Base-by-base conservation (phyloP, 2,888 invertebrate species). In the Andrena fulva region DNA sequence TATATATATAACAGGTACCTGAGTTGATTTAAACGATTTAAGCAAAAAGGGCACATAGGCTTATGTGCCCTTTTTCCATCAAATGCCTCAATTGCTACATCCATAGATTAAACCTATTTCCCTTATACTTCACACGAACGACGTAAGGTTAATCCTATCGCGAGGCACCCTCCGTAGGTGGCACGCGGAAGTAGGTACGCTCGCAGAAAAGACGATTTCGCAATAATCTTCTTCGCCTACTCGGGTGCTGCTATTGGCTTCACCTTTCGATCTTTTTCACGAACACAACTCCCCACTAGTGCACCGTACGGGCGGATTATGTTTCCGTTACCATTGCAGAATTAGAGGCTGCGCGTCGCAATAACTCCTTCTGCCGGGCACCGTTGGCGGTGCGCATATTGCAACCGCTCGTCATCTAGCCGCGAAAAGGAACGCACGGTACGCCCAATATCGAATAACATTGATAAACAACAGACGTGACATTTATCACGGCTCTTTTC, bases 381-480 rank as follows among this genome's bases (percentile, higher is more conserved):
- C 76, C 68, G 24, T 31, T 16, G 20, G 16, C n/a, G 20, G 42
- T 5, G 42, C 16, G 29, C 69, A 69, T 76, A 79, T 75, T 50
- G 56, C 74, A 56, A 0, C 0, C n/a, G 6, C 48, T 33, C 76
- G 76, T 33, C 78, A 64, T 64, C 76, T 56, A 12, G 24, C 8
- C 54, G n/a, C 60, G 54, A 29, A 6, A 29, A 59, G 64, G 27
- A 54, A 12, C 66, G 54, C 68, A 59, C 50, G 48, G 56, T 59
- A 48, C 33, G 42, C 63, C 67, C 62, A 71, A 77, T 80, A 80
- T 77, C 71, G 78, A 72, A 52, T 77, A 77, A 77, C 80, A 67
- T 72, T 80, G 71, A 80, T 80, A 80, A 77, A 80, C 42, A 80
- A 68, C 77, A 56, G 77, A 50, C 72, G 67, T 20, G 48, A 52